Evolutionary conservation across 2,113 vertebrate species (phyloP), one percentile per base, ranked within the genome.

Genomic region (Tachysurus vachellii): DNA sequence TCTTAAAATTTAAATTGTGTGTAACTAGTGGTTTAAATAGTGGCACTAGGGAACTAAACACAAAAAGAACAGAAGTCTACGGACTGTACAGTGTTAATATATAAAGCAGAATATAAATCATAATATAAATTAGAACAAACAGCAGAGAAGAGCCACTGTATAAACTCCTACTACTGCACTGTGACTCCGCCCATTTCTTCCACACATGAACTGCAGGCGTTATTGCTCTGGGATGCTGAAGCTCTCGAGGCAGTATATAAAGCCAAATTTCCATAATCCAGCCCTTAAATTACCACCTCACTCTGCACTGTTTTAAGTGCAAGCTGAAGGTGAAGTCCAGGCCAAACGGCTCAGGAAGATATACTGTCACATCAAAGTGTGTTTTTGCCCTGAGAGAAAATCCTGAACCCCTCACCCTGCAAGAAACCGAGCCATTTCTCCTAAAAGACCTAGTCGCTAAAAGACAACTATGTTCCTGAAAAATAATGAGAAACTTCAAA

Each of bases 281-380:
- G 86, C 84, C 80, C 87, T 85, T 92, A 93, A 93, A 93, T 92
- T 88, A 92, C 90, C 91, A 85, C 13, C 89, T 92, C 86, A 83
- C 85, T 36, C 85, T 59, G 28, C 31, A 91, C 83, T 85, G 82
- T 85, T 91, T 91, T 92, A 89, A 93, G 86, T 93, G 80, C 88
- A 92, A 92, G 89, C 90, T 91, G 88, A 91, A 89, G 83, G 89
- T 85, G 91, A 76, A 90, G 90, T 90, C 82, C 90, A 85, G 89
- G 84, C 85, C 84, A 90, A 92, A 94, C 90, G 91, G 92, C 92
- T 94, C 93, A 92, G 79, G 56, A 90, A 93, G 92, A 95, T 94
- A 93, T 93, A 93, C 87, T 91, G 76, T 88, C 88, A 92, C 92
- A 93, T 95, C 93, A 92, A 91, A 92, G 89, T 85, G 88, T 89